These are phyloP conservation scores for Mormyrus lacerda DNA, from an alignment of 2,113 vertebrate genomes.

Conservation along the genomic window DNA sequence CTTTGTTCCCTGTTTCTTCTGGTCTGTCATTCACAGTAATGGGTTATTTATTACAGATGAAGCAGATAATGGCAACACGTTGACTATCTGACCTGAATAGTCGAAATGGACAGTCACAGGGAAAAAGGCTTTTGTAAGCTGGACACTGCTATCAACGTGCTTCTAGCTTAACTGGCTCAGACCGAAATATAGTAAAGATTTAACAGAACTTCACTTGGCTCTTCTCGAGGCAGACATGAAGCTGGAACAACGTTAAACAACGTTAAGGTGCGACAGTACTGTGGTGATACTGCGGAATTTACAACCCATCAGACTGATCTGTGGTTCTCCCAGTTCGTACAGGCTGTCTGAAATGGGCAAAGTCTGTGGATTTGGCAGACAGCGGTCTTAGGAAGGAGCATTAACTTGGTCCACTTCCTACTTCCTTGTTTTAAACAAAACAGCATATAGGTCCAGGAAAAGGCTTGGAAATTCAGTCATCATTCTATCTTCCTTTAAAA, in stretches of 20 bases:
- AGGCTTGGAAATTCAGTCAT: neutral
- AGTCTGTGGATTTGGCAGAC: neutral
- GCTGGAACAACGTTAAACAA: neutral
- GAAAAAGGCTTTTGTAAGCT: neutral
- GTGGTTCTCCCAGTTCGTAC: neutral
- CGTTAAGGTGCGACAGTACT: neutral
- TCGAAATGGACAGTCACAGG: neutral
- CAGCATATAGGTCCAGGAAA: neutral
- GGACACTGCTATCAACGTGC: neutral
- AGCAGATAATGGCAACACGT: neutral
- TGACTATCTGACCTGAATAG: neutral
- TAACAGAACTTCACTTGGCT: neutral
- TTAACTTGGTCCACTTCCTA: neutral
- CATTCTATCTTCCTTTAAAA: neutral
- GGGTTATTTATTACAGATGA: neutral
- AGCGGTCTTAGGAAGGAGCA: neutral
- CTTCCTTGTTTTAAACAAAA: neutral
- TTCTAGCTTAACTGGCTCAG: neutral
- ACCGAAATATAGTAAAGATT: neutral
- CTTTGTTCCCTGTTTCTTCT: neutral
- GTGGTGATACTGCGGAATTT: neutral
- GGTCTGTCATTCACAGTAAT: neutral
- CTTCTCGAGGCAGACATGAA: neutral
- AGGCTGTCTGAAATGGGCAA: neutral
- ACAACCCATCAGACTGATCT: neutral